Evolutionary conservation across 2,113 vertebrate species (phyloP), one percentile per base, ranked within the genome.

Genomic region (Oncorhynchus tshawytscha): DNA sequence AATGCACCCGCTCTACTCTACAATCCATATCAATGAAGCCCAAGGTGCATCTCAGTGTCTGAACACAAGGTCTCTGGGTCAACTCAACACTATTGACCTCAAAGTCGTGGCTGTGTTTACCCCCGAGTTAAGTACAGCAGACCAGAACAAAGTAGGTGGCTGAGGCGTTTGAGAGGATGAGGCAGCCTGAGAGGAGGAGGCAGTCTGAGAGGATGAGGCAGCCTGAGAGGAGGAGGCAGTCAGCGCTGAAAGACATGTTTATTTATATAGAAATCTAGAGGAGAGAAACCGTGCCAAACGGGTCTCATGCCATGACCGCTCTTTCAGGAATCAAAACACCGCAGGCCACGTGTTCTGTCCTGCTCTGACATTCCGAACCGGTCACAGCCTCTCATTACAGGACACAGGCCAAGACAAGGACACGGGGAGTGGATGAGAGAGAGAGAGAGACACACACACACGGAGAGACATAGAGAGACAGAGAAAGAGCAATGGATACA

Each of bases 311-410:
- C 71, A 5, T 71, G 85, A 34, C 29, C 7, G 80, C 64, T 75
- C 45, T 48, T 73, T 80, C 74, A 90, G 89, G 81, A 88, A 88
- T 72, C 68, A 48, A 78, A 77, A 70, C 72, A 57, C 62, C 71
- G 34, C 80, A 59, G 62, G 22, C 77, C 89, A 72, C 65, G 54
- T 86, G 89, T 87, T 82, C 16, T 70, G 73, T 27, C 27, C 74
- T 91, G 89, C 81, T 86, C 69, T 85, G 88, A 89, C 93, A 92
- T 94, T 91, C 92, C 78, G 83, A 82, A 85, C 81, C 71, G 86
- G 87, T 88, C 88, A 91, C 78, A 79, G 79, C 73, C n/a, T 20
- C 67, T 71, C 64, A 49, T 24, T 70, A 80, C 31, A 29, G 74
- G 54, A 39, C 65, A 27, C 69, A 70, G 77, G 72, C 73, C 75